Percentiles rank a stretch among this genome's conserved stretches.
phyloP scores from a whole-genome alignment of 2,113 vertebrate species.

The Pygoscelis adeliae region DNA sequence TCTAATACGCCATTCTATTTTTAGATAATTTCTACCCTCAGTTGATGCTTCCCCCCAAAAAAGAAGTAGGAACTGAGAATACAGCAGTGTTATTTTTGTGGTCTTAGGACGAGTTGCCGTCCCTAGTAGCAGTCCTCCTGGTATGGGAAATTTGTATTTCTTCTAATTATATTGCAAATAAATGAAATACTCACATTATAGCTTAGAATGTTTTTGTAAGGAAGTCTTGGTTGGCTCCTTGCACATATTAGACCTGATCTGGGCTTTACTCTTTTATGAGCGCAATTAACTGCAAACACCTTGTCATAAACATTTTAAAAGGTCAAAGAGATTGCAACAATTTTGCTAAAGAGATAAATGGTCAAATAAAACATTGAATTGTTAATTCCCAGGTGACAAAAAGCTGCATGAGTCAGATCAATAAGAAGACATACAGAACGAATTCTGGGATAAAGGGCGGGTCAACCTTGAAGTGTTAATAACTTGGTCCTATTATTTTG shows the following conservation, averaged over 20 bases:
- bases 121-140: background rate
- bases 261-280: slow-evolving; percentile 15
- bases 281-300: slow-evolving; percentile 63
- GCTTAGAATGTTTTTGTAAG: background rate
- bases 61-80: background rate
- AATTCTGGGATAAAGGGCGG: slow-evolving; percentile 71
- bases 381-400: slow-evolving; percentile 73
- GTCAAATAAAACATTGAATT: slow-evolving; percentile 75
- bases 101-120: background rate
- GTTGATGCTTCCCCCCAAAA: background rate
- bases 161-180: background rate
- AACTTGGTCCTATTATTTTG: slow-evolving; percentile 52
- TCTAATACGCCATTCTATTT: background rate
- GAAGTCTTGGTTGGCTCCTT: background rate
- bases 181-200: background rate
- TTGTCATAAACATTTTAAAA: slow-evolving; percentile 80
- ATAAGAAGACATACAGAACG: slow-evolving; percentile 63
- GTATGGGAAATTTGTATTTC: background rate
- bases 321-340: slow-evolving; percentile 79
- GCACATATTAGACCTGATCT: background rate
- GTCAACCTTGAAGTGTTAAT: slow-evolving; percentile 72
- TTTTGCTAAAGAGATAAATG: slow-evolving; percentile 80
- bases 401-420: slow-evolving; percentile 62
- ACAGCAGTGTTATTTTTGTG: background rate
- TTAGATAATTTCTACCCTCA: background rate